Evolutionary conservation across 2,113 vertebrate species (phyloP), one percentile per base, ranked within the genome.

Genomic region (Bufo bufo): DNA sequence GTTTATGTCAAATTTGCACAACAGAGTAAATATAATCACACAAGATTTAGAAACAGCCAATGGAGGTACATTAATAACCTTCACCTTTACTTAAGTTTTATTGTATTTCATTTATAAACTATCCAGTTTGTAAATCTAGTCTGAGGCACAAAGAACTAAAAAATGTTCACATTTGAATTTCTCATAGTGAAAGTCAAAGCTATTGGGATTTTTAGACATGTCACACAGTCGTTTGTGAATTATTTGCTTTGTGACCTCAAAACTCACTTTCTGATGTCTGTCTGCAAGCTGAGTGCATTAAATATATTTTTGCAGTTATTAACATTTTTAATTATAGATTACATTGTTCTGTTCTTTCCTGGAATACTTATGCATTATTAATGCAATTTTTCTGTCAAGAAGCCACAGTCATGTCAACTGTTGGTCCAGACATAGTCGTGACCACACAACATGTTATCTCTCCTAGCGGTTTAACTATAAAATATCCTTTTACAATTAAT

Each of bases 291-390:
- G 49, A 78, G 61, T 86, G 45, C 77, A 86, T 80, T 79, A 86
- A 78, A 78, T 69, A 78, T 69, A 43, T 79, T 79, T 86, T 86
- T 47, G 16, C 75, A 86, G 75, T 86, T 69, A 79, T 86, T 86
- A 66, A 47, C 74, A 79, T 86, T 86, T 86, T 86, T 79, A 86
- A 78, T 86, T 86, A 86, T 86, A 77, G 82, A 84, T 85, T 77
- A 63, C 58, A 85, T 61, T 77, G 84, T 85, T 77, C 74, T 50
- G 56, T 63, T 77, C 45, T 77, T 85, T 85, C 84, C 74, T 85
- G 84, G 74, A 85, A 77, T 85, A 63, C 74, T 85, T 77, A 77
- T 85, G 75, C 47, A 84, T 84, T 63, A 85, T 77, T 75, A 77
- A 85, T 85, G 45, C 72, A 77, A 85, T 77, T 77, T 85, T 77